phyloP scores from a whole-genome alignment of 2,113 vertebrate species.

The Felis chaus region DNA sequence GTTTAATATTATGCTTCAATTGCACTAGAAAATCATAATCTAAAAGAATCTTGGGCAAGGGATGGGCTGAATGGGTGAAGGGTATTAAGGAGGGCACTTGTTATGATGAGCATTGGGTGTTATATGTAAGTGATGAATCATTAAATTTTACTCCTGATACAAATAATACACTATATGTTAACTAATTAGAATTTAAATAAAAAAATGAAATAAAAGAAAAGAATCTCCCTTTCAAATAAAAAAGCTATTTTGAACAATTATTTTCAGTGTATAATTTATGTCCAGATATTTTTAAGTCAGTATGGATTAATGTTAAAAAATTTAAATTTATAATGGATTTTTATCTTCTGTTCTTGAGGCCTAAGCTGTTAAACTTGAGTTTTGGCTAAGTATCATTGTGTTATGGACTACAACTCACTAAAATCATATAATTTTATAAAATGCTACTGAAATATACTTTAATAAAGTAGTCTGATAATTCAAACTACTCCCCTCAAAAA shows the following conservation, averaged over 20 bases:
- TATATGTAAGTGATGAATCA: no score
- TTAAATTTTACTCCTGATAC: no score
- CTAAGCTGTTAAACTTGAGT: not conserved
- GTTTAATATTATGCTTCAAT: not conserved
- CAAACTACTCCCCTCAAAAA: fast-evolving
- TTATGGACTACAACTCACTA: not conserved
- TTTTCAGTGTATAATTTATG: not conserved
- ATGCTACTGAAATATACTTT: not conserved
- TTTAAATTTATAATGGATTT: not conserved
- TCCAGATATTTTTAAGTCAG: not conserved
- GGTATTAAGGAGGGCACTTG: no score
- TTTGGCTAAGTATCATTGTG: not conserved
- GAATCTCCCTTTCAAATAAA: not conserved
- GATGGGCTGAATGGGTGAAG: no score
- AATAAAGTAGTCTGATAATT: not conserved
- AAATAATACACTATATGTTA: no score
- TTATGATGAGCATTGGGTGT: no score
- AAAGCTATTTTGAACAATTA: not conserved
- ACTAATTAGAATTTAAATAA: no score
- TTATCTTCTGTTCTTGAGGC: not conserved
- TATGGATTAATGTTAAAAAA: not conserved
- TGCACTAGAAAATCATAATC: not conserved
- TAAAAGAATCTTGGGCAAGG: not conserved
- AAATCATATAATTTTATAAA: not conserved
- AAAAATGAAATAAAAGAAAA: no score